These are phyloP conservation scores for Phyllotreta cruciferae DNA, from an alignment of 2,888 invertebrate genomes.

Conservation along the genomic window DNA sequence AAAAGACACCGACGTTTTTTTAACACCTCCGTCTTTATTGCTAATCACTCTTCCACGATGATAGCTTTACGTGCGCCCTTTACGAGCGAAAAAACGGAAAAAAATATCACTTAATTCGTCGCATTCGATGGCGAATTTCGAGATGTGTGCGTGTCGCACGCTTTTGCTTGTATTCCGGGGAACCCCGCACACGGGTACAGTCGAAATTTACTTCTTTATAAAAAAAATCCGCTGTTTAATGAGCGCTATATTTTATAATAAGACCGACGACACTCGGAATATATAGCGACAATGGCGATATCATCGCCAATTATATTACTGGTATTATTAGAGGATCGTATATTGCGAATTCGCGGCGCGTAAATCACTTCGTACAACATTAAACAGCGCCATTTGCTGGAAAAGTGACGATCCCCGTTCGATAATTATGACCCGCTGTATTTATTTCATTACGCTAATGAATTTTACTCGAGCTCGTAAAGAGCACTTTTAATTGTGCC, in stretches of 20 bases:
- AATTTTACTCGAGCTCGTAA: neutral
- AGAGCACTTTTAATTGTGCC: conserved; percentile 1
- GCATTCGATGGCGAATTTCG: conserved; percentile 22
- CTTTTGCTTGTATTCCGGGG: no score
- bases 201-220: no score
- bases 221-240: no score
- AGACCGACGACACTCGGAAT: no score
- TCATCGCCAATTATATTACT: no score
- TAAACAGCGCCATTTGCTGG: conserved; percentile 6
- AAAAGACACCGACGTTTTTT: conserved; percentile 33
- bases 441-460: conserved; percentile 9
- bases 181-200: no score
- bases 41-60: conserved; percentile 31
- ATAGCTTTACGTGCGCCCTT: conserved; percentile 26
- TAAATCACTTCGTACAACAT: neutral
- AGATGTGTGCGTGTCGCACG: neutral
- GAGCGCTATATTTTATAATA: no score
- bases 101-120: conserved; percentile 27
- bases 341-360: neutral
- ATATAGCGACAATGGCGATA: no score
- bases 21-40: conserved; percentile 33
- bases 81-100: conserved; percentile 22
- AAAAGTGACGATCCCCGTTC: conserved; percentile 2
- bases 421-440: conserved; percentile 5
- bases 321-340: neutral